Evolutionary conservation across 1,140 invertebrate species (phyloP).

Genomic region (Berghia stephanieae): DNA sequence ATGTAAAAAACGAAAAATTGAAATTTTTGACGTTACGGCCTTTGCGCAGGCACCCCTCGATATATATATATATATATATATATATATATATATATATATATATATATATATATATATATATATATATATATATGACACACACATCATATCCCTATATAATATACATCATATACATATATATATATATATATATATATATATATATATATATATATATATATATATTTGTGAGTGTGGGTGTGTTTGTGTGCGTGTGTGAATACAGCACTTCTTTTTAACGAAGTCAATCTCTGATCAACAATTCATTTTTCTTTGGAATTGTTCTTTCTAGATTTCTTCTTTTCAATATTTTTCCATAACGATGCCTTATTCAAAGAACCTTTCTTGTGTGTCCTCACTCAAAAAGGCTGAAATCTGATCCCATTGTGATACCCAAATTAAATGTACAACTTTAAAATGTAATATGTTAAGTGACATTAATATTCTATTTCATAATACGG

Average conservation of each 20-base stretch:
- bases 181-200: not conserved
- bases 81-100: not conserved
- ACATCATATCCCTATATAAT: too few species aligned
- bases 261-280: not conserved
- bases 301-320: not conserved
- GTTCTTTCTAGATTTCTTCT: not conserved
- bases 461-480: too few species aligned
- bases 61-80: too few species aligned
- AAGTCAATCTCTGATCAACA: not conserved
- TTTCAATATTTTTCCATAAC: not conserved
- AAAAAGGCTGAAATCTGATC: not conserved
- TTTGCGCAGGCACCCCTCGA: too few species aligned
- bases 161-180: too few species aligned
- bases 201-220: not conserved
- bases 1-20: too few species aligned
- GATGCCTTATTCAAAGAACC: not conserved
- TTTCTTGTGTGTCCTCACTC: not conserved
- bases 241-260: not conserved
- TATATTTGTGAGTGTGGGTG: not conserved
- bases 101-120: not conserved
- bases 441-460: too few species aligned
- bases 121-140: too few species aligned
- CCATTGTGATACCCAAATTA: not conserved
- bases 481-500: too few species aligned
- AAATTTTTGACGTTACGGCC: too few species aligned